Evolutionary conservation across 2,797 vertebrate genomes (phyloP), one percentile per base, ranked within the genome.

Genomic region (Amazona finschi): DNA sequence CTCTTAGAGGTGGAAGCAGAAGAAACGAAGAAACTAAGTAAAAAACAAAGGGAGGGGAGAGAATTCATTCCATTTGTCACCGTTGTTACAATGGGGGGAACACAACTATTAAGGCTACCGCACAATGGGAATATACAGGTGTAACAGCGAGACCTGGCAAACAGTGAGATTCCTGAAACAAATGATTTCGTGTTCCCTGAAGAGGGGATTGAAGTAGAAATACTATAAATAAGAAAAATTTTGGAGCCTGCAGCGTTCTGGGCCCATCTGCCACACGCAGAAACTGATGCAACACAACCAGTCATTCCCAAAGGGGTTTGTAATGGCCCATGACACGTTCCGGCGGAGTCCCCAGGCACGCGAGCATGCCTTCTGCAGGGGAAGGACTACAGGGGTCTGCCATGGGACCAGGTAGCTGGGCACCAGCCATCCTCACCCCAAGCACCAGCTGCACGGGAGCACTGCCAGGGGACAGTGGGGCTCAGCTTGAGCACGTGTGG

Each of bases 61-160:
- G 84, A 81, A 4, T 61, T 90, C 74, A 94, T 95, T 96, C 74
- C 89, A 69, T 89, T 79, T 86, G 95, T 93, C 96, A 97, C 94
- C 69, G 92, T 91, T 71, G 91, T 91, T 92, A 97, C 95, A 94
- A 90, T 20, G 85, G 96, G 90, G 87, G 82, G 90, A 95, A 89
- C 94, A 95, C 95, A 90, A 95, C 95, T 95, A 84, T 92, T 74
- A 91, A 95, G 92, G 96, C 94, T 97, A 97, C 96, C 82, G 95
- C 96, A 97, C 96, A 89, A 91, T 85, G 87, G 89, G 95, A 82
- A 91, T 90, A 95, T 85, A 95, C 9, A 74, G 91, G 89, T 85
- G 92, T 75, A 93, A 94, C 94, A 97, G 93, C 28, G n/a, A 92
- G 96, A 94, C 94, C 91, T 33, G 13, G 92, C 86, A 79, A 90